Base-by-base conservation (phyloP, 1,140 invertebrate genomes). In the Diachasmimorpha longicaudata region DNA sequence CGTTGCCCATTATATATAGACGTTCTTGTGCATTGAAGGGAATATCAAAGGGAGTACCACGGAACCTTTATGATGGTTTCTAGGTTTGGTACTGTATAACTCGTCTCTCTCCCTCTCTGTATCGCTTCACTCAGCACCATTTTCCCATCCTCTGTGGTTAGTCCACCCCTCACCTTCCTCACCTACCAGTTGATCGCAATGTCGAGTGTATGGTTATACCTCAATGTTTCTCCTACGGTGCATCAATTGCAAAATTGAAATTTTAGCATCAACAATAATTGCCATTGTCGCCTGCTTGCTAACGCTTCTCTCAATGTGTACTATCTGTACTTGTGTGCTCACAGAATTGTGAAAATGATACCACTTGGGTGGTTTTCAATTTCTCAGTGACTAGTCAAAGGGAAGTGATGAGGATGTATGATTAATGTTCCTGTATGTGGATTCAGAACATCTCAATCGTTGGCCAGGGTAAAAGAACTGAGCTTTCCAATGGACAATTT, bases 51-150 rank as follows among this genome's bases (percentile, higher is more conserved):
- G 82, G 79, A 86, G 80, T 66, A 66, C 58, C 83, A 82, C 82
- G 82, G 79, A 86, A 87, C 86, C 86, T 88, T 88, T 87, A 87
- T 86, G 84, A 87, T 84, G 85, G 82, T 86, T 87, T 86, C 85
- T 84, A 81, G 85, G 83, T 85, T 81, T 80, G 48, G 58, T 25
- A 31, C 23, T 13, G n/a, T 55, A 13, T n/a, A 1, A 13, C 44
- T 48, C n/a, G 5, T 21, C n/a, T 21, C 48, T 55, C 48, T 55
- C 48, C 19, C 13, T 55, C 48, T 55, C 48, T 55, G 8, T 86
- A 83, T 87, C 85, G 80, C 79, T 81, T 82, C 81, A 85, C 82
- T 85, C 39, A 6, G 39, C 39, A 75, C 82, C 80, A 79, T 83
- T 68, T 76, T 68, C 73, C 52, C 46, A 44, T 74, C 23, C 44